Conservation (phyloP, 2,888 invertebrate species). For the Cataglyphis altisquamis region DNA sequence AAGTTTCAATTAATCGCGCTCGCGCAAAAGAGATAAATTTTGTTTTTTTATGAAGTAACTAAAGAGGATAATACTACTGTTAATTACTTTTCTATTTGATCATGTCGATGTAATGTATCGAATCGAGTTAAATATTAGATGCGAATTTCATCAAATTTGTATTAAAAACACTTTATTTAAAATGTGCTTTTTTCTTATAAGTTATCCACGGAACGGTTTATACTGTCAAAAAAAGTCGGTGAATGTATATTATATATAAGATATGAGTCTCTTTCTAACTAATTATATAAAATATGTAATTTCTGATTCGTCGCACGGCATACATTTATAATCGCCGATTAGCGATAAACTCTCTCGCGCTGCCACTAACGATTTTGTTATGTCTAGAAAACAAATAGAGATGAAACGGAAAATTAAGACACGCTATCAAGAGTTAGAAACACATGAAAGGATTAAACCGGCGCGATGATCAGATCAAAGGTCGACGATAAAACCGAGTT, state of each 20-base stretch:
- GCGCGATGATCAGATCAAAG: conserved; percentile 56
- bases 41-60: not conserved
- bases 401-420: conserved; percentile 21
- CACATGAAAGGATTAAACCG: conserved; percentile 60
- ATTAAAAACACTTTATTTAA: conserved; percentile 19
- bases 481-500: conserved; percentile 67
- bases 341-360: not conserved
- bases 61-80: not conserved
- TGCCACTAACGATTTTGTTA: not conserved
- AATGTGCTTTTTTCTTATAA: not conserved
- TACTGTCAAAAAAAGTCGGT: not conserved
- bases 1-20: conserved; percentile 36
- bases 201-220: not conserved
- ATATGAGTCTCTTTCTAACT: not conserved
- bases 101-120: not conserved
- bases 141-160: not conserved
- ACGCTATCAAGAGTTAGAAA: conserved; percentile 23
- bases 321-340: conserved; percentile 4
- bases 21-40: not conserved
- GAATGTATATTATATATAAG: not conserved
- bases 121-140: not conserved
- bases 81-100: conserved; percentile 27
- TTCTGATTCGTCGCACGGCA: not conserved
- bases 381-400: conserved; percentile 29
- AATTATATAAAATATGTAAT: not conserved